Evolutionary conservation across 2,888 invertebrate species (phyloP).

Genomic region (Ceriagrion tenellum): DNA sequence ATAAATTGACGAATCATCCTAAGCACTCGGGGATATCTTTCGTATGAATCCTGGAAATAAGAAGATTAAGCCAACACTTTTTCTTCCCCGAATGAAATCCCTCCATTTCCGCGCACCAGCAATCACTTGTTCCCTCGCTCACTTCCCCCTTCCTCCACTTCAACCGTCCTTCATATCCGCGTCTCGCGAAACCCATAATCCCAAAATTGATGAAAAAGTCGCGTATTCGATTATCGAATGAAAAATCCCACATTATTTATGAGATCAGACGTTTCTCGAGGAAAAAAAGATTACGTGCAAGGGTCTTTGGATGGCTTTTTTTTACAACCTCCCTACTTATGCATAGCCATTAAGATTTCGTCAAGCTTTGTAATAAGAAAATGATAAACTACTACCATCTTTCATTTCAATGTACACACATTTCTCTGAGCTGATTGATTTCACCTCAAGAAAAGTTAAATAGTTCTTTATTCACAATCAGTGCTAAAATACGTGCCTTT

Average conservation of each 20-base stretch:
- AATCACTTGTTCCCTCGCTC: background rate
- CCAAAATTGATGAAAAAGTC: conserved; percentile 59
- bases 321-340: background rate
- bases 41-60: conserved; percentile 6
- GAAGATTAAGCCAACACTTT: conserved; percentile 47
- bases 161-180: background rate
- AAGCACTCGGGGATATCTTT: conserved; percentile 3
- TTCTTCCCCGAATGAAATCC: conserved; percentile 24
- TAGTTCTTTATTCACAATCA: background rate
- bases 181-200: conserved; percentile 25
- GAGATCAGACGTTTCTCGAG: conserved; percentile 37
- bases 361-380: background rate
- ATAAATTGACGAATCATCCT: background rate
- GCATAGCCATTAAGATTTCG: background rate
- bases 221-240: conserved; percentile 62
- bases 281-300: background rate
- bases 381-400: background rate
- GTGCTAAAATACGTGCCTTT: background rate
- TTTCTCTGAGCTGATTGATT: background rate
- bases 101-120: conserved; percentile 22
- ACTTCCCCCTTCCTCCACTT: background rate
- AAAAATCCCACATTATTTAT: conserved; percentile 56
- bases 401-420: background rate
- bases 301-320: background rate
- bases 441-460: background rate